Base-by-base conservation (phyloP, 2,888 invertebrate species). In the Biston betularia region DNA sequence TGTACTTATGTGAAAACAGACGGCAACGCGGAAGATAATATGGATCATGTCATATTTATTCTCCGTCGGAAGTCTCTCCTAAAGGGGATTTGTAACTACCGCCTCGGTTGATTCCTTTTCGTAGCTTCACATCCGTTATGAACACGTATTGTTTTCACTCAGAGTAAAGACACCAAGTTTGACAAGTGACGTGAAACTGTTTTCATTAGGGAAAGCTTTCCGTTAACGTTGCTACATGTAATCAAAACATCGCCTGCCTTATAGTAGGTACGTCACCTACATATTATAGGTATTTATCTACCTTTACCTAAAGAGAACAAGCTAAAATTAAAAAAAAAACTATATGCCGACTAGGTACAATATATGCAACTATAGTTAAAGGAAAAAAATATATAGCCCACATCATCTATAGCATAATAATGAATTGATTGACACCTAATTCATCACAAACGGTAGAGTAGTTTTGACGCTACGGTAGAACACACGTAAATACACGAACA, bases 21-120 rank as follows among this genome's bases (percentile, higher is more conserved):
- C 12, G 38, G 38, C 6, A 44, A 12, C 14, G 15, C 14, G 45
- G n/a, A 57, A 24, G 38, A 57, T 53, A 45, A 57, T 57, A 57
- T 38, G 50, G 57, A 58, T 64, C 58, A 53, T 57, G 57, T 57
- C 33, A 57, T 52, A 56, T 63, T 62, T 62, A 55, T 62, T 50
- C 53, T 48, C 53, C 58, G 12, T 42, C 34, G 48, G 58, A 58
- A 58, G 46, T 44, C 33, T 42, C 55, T 42, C 49, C 58, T 64
- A 58, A 53, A 38, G 52, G 46, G 46, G 64, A 53, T 58, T 64
- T 64, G 64, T 58, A 53, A 11, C 42, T 15, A 46, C 38, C 40
- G 40, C 11, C 44, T 45, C 63, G 48, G 42, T 52, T 15, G 44
- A 50, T 53, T 40, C 58, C 57, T 52, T 53, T 53, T 56, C 49